phyloP scores from a whole-genome alignment of 92 coral and sea anemone species.

The Phenganax marumi region DNA sequence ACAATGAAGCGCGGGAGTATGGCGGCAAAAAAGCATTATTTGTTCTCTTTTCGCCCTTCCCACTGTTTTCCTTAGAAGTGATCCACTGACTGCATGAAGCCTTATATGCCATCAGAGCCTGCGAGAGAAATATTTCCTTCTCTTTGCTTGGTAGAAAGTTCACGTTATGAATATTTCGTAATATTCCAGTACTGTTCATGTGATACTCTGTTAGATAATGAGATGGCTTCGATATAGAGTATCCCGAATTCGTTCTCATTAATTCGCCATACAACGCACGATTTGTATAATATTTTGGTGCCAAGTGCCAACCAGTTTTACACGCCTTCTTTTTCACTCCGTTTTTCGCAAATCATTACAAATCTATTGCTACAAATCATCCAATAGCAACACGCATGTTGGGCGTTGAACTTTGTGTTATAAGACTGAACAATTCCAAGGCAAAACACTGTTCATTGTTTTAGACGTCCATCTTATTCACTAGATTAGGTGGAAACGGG shows the following conservation, averaged over 20 bases:
- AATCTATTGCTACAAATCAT: not conserved
- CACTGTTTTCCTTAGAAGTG: too few relatives aligned
- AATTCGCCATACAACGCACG: too few relatives aligned
- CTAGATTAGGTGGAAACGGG: slow-evolving; percentile 6
- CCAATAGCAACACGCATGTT: not conserved
- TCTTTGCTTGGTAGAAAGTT: too few relatives aligned
- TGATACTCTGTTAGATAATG: not conserved
- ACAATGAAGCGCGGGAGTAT: not conserved
- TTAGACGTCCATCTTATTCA: not conserved
- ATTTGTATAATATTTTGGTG: too few relatives aligned
- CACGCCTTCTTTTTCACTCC: not conserved
- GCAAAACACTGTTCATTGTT: not conserved
- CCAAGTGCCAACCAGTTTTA: too few relatives aligned
- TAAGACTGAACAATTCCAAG: slow-evolving; percentile 14
- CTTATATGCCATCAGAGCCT: too few relatives aligned
- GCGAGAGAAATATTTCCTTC: too few relatives aligned
- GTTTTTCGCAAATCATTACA: not conserved
- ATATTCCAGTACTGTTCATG: too few relatives aligned
- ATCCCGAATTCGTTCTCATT: not conserved
- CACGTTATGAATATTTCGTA: too few relatives aligned
- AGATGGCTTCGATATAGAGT: not conserved
- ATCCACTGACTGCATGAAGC: too few relatives aligned
- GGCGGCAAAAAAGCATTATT: not conserved
- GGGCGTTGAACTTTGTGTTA: not conserved
- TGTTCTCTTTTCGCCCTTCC: not conserved